These are phyloP conservation scores for Zaprionus taronus DNA, from an alignment of 1,140 invertebrate species.

Conservation along the genomic window DNA sequence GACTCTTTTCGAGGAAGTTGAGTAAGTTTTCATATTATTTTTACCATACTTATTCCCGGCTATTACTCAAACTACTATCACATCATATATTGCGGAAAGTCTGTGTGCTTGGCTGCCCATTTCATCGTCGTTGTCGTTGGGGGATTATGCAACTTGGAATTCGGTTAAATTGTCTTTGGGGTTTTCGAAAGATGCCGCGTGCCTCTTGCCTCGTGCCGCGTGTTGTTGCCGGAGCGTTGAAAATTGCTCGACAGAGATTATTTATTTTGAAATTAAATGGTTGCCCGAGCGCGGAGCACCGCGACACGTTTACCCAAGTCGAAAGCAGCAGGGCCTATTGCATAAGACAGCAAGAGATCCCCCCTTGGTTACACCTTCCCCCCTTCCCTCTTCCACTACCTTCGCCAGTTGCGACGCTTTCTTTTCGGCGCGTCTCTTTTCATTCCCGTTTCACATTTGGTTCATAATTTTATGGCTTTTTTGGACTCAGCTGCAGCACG, in stretches of 20 bases:
- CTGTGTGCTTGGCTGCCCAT: conserved; percentile 35
- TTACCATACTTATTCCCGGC: not conserved
- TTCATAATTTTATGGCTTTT: conserved; percentile 75
- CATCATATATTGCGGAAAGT: conserved; percentile 61
- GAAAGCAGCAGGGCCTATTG: conserved; percentile 61
- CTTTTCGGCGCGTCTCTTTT: conserved; percentile 53
- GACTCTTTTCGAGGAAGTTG: not conserved
- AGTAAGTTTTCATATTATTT: not conserved
- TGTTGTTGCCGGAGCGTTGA: conserved; percentile 60
- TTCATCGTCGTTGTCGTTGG: conserved; percentile 30
- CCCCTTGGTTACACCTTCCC: not conserved
- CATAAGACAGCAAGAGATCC: conserved; percentile 53
- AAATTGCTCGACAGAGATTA: conserved; percentile 63
- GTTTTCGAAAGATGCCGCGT: conserved; percentile 57
- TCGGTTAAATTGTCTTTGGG: conserved; percentile 30
- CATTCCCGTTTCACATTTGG: conserved; percentile 64
- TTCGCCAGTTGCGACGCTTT: conserved; percentile 52
- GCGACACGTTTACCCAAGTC: conserved; percentile 40
- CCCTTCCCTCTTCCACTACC: not conserved
- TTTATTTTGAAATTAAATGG: conserved; percentile 76
- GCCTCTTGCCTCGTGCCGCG: conserved; percentile 15
- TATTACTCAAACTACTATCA: not conserved
- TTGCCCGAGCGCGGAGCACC: conserved; percentile 68
- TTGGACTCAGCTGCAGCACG: conserved; percentile 53
- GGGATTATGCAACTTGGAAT: conserved; percentile 53